These are phyloP conservation scores for Podarcis lilfordi DNA, from an alignment of 2,797 vertebrate genomes.

Conservation along the genomic window DNA sequence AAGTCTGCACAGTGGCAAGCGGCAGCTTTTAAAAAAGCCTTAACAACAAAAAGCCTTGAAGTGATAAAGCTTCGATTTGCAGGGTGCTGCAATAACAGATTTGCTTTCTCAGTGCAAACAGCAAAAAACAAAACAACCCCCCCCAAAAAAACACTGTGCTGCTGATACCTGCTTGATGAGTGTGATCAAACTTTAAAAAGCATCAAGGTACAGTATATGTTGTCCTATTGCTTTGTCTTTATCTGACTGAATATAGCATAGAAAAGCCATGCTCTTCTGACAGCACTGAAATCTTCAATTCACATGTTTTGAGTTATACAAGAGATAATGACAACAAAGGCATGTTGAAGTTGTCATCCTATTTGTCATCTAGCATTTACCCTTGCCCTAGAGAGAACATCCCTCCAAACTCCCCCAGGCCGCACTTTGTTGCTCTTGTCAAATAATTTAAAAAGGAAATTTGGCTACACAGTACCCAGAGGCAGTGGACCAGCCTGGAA, in stretches of 20 bases:
- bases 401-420: not conserved
- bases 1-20: not conserved
- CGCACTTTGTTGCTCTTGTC: not conserved
- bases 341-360: not conserved
- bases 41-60: not conserved
- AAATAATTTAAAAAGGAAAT: not conserved
- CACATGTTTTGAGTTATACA: not conserved
- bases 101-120: not conserved
- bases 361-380: not conserved
- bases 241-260: not conserved
- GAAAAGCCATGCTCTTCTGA: not conserved
- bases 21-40: not conserved
- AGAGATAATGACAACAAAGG: not conserved
- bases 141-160: not conserved
- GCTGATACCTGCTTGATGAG: slow-evolving; percentile 40
- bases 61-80: not conserved
- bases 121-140: not conserved
- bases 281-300: not conserved
- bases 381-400: not conserved
- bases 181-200: slow-evolving; percentile 23
- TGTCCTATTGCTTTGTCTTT: slow-evolving; percentile 17
- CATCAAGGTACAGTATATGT: slow-evolving; percentile 1
- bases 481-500: not conserved
- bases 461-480: not conserved
- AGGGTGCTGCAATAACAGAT: not conserved